Evolutionary conservation across 2,797 vertebrate species (phyloP).

Genomic region (Myotis pilosus): DNA sequence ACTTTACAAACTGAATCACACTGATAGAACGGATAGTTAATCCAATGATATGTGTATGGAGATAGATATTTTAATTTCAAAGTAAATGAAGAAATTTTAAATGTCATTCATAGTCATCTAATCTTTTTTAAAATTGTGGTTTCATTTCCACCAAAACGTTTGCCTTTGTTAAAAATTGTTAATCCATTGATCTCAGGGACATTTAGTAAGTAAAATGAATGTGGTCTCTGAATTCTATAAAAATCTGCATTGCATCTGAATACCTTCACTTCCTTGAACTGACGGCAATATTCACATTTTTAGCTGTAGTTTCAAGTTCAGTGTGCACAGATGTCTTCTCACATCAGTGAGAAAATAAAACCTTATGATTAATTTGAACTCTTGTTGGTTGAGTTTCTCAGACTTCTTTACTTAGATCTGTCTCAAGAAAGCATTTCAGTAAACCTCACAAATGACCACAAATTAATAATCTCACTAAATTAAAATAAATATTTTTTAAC

Average conservation of each 20-base stretch:
- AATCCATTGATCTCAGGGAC: not conserved
- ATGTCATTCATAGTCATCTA: not conserved
- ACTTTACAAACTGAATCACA: constrained; percentile 29
- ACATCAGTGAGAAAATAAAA: constrained; percentile 23
- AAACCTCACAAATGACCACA: not conserved
- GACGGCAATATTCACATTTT: not conserved
- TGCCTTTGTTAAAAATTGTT: constrained; percentile 32
- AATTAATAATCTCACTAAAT: constrained; percentile 11
- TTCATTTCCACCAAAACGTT: constrained; percentile 32
- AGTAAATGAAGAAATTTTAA: not conserved
- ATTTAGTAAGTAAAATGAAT: not conserved
- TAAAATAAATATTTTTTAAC: constrained; percentile 47
- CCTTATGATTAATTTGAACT: constrained; percentile 32
- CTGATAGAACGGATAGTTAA: not conserved
- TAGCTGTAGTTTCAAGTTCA: constrained; percentile 53
- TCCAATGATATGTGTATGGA: not conserved
- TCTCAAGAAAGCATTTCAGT: constrained; percentile 15
- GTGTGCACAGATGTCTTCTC: constrained; percentile 20
- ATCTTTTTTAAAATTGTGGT: not conserved
- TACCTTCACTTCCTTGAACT: constrained; percentile 46
- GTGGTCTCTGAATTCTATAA: constrained; percentile 11
- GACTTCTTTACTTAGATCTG: not conserved
- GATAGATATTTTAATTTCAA: constrained; percentile 11
- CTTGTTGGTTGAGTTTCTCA: not conserved
- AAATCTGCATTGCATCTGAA: not conserved